Conservation (phyloP, 2,113 vertebrate species). For the Lichenostomus cassidix region DNA sequence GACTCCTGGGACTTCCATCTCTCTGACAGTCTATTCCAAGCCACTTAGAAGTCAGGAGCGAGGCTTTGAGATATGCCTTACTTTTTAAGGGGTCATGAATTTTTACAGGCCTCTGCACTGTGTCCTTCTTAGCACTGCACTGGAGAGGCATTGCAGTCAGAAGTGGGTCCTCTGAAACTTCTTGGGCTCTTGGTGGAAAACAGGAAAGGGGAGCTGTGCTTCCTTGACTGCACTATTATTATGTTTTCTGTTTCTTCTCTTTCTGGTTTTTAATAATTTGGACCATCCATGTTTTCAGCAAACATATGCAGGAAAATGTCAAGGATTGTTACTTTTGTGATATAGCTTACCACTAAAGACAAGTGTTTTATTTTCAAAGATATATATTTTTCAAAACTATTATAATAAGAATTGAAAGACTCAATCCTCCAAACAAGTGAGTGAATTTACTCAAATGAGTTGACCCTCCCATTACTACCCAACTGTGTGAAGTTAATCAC, state of each 20-base stretch:
- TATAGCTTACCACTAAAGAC: background rate
- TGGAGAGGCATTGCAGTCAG: constrained; percentile 19
- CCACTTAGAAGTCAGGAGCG: constrained; percentile 24
- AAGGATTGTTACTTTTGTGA: background rate
- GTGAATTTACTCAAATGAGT: background rate
- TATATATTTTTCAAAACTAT: background rate
- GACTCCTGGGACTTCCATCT: background rate
- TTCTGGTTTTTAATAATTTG: background rate
- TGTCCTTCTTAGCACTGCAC: constrained; percentile 18
- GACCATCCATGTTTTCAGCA: background rate
- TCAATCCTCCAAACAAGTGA: background rate
- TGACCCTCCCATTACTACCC: background rate
- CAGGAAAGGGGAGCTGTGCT: background rate
- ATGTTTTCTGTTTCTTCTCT: background rate
- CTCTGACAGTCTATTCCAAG: background rate
- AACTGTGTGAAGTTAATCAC: background rate
- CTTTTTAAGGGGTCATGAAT: constrained; percentile 58
- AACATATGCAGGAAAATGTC: background rate
- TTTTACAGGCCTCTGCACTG: constrained; percentile 50
- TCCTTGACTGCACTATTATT: background rate
- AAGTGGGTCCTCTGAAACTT: constrained; percentile 34
- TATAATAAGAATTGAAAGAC: background rate
- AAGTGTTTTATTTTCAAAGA: background rate
- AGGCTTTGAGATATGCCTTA: background rate
- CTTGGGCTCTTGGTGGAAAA: background rate